These are phyloP conservation scores for Oriolus oriolus DNA, from an alignment of 2,113 vertebrate species.

Conservation along the genomic window DNA sequence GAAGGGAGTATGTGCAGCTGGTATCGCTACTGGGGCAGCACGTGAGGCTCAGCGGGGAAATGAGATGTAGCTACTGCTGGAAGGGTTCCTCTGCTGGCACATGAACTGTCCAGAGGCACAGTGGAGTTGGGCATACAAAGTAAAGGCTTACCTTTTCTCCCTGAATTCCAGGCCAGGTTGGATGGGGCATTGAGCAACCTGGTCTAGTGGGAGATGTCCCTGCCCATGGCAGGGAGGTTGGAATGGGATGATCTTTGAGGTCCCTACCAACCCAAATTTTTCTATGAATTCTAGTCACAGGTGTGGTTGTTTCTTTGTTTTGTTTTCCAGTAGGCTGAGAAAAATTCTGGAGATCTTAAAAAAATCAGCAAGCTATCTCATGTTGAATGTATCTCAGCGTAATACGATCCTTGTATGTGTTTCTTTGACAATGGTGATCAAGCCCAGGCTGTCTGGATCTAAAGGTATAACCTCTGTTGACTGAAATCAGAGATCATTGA, in stretches of 20 bases:
- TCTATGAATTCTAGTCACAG: background rate
- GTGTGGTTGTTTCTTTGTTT: background rate
- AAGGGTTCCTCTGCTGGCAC: background rate
- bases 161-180: background rate
- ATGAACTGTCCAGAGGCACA: background rate
- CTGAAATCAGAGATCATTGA: background rate
- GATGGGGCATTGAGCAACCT: background rate
- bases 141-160: background rate
- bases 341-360: background rate
- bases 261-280: background rate
- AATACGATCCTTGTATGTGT: accelerated
- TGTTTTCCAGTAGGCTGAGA: background rate
- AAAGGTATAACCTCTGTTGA: background rate
- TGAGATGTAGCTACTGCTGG: background rate
- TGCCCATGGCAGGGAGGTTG: background rate
- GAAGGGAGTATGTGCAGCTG: background rate
- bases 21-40: accelerated
- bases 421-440: background rate
- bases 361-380: background rate
- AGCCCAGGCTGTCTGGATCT: background rate
- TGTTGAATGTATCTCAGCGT: background rate
- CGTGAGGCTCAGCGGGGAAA: background rate
- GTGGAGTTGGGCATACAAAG: too few relatives aligned
- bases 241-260: background rate
- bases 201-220: background rate